Evolutionary conservation across 2,113 vertebrate species (phyloP).

Genomic region (Carassius carassius): DNA sequence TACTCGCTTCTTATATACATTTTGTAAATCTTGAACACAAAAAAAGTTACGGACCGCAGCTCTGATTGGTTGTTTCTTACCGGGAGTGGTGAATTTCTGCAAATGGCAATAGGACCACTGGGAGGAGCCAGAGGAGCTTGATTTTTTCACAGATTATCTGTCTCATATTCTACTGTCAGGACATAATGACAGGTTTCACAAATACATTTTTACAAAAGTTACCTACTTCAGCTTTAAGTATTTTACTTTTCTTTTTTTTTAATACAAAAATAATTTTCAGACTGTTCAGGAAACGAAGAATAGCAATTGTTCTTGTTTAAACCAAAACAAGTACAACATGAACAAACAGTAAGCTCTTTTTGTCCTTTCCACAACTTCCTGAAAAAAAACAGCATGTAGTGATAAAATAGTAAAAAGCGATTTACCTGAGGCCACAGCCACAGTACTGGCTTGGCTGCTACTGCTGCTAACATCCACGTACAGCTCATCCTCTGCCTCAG

Average conservation of each 20-base stretch:
- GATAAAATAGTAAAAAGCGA: background rate
- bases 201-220: no score
- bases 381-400: background rate
- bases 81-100: no score
- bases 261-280: background rate
- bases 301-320: background rate
- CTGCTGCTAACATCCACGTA: slow-evolving; percentile 89
- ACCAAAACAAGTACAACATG: background rate
- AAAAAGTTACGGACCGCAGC: no score
- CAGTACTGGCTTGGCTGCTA: slow-evolving; percentile 85
- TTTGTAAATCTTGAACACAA: no score
- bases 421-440: slow-evolving; percentile 88
- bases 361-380: background rate
- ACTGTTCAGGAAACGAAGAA: background rate
- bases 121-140: no score
- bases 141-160: no score
- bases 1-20: no score
- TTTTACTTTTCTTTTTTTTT: background rate
- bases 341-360: background rate
- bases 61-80: no score
- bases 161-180: no score
- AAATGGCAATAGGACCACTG: no score
- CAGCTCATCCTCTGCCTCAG: slow-evolving; percentile 92
- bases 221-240: no score
- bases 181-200: no score